These are phyloP conservation scores for Nomada ferruginata DNA, from an alignment of 2,888 invertebrate species.

Conservation along the genomic window DNA sequence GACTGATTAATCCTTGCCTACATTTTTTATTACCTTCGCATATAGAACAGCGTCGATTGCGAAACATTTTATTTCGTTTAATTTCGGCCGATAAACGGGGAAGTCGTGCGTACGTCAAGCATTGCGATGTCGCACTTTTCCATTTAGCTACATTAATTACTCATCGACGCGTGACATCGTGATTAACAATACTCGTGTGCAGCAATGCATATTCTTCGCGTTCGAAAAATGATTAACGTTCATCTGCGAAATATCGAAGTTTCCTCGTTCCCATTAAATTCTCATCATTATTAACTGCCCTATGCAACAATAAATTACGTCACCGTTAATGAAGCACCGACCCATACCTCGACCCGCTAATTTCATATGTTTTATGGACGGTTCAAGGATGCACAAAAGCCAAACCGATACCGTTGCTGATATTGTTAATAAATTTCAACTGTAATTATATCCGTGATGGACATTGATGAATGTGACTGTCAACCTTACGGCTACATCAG, in stretches of 20 bases:
- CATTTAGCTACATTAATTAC: slow-evolving; percentile 36
- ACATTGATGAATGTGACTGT: slow-evolving; percentile 63
- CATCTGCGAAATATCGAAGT: slow-evolving; percentile 46
- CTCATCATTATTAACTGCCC: slow-evolving; percentile 55
- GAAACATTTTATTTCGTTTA: neutral
- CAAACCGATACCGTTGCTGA: slow-evolving; percentile 39
- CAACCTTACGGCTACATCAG: slow-evolving; percentile 1
- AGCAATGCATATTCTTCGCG: slow-evolving; percentile 7
- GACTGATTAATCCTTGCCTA: no score
- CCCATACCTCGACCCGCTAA: slow-evolving; percentile 34
- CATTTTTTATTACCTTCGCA: no score
- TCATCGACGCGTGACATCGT: slow-evolving; percentile 29
- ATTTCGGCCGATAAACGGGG: neutral
- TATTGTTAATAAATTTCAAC: slow-evolving; percentile 54
- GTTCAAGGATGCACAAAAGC: slow-evolving; percentile 39
- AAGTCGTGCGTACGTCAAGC: neutral
- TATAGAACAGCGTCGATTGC: neutral
- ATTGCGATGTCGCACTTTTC: slow-evolving; percentile 1
- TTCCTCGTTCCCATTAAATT: slow-evolving; percentile 46
- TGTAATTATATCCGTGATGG: slow-evolving; percentile 53
- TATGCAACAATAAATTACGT: slow-evolving; percentile 50
- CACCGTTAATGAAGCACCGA: slow-evolving; percentile 47
- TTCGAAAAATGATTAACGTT: slow-evolving; percentile 53
- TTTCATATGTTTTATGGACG: slow-evolving; percentile 45
- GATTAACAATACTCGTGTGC: slow-evolving; percentile 29